Percentiles rank a stretch among this genome's conserved stretches.
phyloP scores from a whole-genome alignment of 2,113 vertebrate species.

The Gymnarchus niloticus region DNA sequence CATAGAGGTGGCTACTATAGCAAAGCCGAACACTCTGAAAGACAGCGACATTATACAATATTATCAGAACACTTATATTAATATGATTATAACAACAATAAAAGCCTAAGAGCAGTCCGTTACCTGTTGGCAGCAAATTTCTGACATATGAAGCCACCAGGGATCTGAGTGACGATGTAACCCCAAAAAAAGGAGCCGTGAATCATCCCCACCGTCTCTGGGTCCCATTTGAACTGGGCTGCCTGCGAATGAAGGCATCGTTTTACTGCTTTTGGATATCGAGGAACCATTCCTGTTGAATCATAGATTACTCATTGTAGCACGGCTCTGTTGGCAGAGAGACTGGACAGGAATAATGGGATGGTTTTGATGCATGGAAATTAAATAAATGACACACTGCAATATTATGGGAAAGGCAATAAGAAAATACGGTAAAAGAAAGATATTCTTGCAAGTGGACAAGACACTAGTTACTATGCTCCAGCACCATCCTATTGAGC shows the following conservation, averaged over 20 bases:
- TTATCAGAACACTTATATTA: not conserved
- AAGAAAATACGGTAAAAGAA: not conserved
- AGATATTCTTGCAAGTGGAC: not conserved
- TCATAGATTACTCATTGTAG: too few species aligned
- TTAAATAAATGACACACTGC: not conserved
- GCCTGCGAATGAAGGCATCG: slow-evolving; percentile 55
- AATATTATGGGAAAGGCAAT: not conserved
- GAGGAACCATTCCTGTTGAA: not conserved
- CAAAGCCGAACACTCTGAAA: slow-evolving; percentile 83
- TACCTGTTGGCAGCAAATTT: slow-evolving; percentile 90
- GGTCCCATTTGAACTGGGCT: slow-evolving; percentile 85
- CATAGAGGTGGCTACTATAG: slow-evolving; percentile 80
- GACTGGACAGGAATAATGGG: not conserved
- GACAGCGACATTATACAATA: slow-evolving; percentile 11
- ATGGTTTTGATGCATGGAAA: not conserved
- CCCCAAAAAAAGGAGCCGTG: slow-evolving; percentile 93
- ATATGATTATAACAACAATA: not conserved
- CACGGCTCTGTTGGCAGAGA: too few species aligned
- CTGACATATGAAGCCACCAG: slow-evolving; percentile 86
- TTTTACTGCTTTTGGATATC: not conserved
- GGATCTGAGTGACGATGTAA: slow-evolving; percentile 91
- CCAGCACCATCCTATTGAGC: not conserved
- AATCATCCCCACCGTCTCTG: slow-evolving; percentile 87
- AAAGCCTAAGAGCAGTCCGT: not conserved
- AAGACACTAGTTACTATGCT: not conserved